Base-by-base conservation (phyloP, 2,113 vertebrate species). In the Melozone crissalis region DNA sequence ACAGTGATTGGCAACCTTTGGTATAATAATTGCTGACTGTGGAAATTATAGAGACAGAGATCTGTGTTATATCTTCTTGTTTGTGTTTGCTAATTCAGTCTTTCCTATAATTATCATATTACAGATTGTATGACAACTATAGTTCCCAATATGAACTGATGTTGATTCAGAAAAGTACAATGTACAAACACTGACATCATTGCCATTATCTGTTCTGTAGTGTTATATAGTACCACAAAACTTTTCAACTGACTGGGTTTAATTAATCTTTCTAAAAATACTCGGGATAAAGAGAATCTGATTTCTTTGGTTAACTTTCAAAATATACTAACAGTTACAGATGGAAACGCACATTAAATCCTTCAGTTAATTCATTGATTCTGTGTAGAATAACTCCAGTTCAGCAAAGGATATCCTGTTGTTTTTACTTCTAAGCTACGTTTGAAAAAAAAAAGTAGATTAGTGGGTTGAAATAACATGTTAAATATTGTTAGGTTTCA, bases 221-320 rank as follows among this genome's bases (percentile, higher is more conserved):
- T 47, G 28, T 65, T n/a, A 61, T 4, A 46, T 3, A 8, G 6
- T n/a, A 55, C 7, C 26, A 72, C 17, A 49, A 0, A 0, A 72
- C 47, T 51, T 85, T 95, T 77, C 55, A 87, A 5, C 21, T 41
- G 35, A 46, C 14, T 55, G 15, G 9, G 4, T 63, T 95, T 84
- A 90, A 69, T 73, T 84, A 94, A 77, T 82, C 16, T 95, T 89
- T 84, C 69, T 63, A 71, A 93, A 90, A 93, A 65, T 67, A 54
- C 44, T 46, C 63, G 13, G 13, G 2, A 7, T 72, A 93, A 91
- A 57, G 33, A 79, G 3, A 84, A 28, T 54, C 21, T 47, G 0
- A 76, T 65, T 65, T 73, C 33, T 37, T 84, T 62, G 24, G 28
- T 86, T 87, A 79, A 35, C 13, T 76, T 90, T 76, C 67, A 87